These are phyloP conservation scores for Platycnemis pennipes DNA, from an alignment of 2,888 invertebrate genomes.

Conservation along the genomic window DNA sequence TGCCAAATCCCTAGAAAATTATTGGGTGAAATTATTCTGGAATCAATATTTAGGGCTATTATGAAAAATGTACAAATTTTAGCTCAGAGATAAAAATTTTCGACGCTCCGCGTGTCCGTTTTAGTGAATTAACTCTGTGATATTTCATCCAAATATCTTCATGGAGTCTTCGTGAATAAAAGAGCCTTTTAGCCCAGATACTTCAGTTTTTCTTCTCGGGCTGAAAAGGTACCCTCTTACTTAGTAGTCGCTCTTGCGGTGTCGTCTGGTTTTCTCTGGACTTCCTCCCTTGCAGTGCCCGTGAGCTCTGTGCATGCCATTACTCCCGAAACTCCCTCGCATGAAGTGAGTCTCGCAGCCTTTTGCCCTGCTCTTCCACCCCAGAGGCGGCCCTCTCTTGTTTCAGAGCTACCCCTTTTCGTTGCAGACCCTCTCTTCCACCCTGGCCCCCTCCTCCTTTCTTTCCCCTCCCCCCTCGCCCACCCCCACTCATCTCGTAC, in stretches of 20 bases:
- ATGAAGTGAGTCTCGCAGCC: neutral
- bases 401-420: neutral
- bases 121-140: too few relatives aligned
- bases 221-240: neutral
- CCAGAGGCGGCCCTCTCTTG: neutral
- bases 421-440: neutral
- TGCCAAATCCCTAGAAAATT: too few relatives aligned
- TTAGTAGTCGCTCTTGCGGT: neutral
- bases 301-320: neutral
- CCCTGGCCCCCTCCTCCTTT: too few relatives aligned
- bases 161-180: neutral
- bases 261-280: neutral
- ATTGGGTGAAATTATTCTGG: too few relatives aligned
- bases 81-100: too few relatives aligned
- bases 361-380: neutral
- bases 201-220: too few relatives aligned
- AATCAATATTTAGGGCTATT: too few relatives aligned
- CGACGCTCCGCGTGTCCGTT: too few relatives aligned
- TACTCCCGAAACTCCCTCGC: neutral
- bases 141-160: neutral
- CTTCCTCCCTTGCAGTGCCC: neutral
- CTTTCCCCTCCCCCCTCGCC: neutral
- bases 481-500: too few relatives aligned
- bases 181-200: neutral
- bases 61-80: too few relatives aligned